Base-by-base conservation (phyloP, 2,797 vertebrate genomes). In the Clangula hyemalis region DNA sequence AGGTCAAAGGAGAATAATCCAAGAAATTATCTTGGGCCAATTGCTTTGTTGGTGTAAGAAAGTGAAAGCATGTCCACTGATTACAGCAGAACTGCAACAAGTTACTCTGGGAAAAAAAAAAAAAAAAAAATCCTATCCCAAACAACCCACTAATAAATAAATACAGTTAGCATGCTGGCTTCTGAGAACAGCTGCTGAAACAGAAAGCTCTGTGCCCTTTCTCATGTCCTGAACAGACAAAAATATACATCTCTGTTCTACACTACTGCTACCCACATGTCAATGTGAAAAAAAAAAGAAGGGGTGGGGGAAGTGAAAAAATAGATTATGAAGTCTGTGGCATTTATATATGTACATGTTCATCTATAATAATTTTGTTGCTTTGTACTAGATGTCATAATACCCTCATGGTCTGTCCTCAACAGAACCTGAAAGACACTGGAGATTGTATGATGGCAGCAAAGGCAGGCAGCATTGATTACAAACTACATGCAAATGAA, bases 151-250 rank as follows among this genome's bases (percentile, higher is more conserved):
- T 85, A 80, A 91, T 85, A 95, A 95, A 92, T 90, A 95, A 94
- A 95, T 85, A 86, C 32, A 85, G 86, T 84, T 78, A 92, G 68
- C 83, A 87, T 53, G 41, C 75, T 64, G 86, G 90, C 61, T 54
- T 90, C 92, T 82, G 75, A 89, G 68, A 89, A 83, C 89, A 96
- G 84, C 78, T 96, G 90, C 89, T 89, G 88, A 92, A 70, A 69
- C 39, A 75, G 49, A 82, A 38, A 71, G 57, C 54, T 54, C 84
- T 34, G 53, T 93, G 87, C 84, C 87, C 95, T 95, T 95, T 95
- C 93, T 96, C 92, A 95, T 80, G 84, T 95, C 93, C 92, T 76
- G 65, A 54, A 72, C 22, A 74, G 87, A 93, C 45, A 83, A 95
- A 96, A 95, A 93, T 95, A 95, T 8, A 85, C 27, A 82, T 20